Evolutionary conservation across 2,113 vertebrate species (phyloP), one percentile per base, ranked within the genome.

Genomic region (Sander vitreus): DNA sequence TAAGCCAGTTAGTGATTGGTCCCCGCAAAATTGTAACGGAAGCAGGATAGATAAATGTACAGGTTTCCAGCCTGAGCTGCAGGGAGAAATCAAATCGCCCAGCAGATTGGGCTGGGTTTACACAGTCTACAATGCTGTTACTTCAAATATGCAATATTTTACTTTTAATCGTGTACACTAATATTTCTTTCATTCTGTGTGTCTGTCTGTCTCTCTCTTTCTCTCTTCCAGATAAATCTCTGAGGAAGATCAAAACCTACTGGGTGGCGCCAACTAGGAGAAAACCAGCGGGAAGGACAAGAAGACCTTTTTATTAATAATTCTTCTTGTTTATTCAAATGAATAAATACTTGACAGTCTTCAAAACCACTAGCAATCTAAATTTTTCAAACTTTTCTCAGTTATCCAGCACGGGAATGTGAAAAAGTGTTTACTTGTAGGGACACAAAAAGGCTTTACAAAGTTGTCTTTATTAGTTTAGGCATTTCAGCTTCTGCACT

Each of bases 141-240:
- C 1, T 27, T 59, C 3, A 0, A 47, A 50, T 33, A 50, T 33
- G 18, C 1, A 45, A 21, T 36, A 12, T 36, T 21, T 43, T 16
- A 10, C 39, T 55, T 47, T 14, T 21, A 13, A 30, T 11, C 13
- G 12, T 27, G 12, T 15, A 23, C 16, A 18, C n/a, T n/a, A 6
- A 62, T 23, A 6, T 23, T 62, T 33, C 0, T 7, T 48, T 33
- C 9, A 16, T 55, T 65, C 10, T 50, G 39, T 39, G 36, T 39
- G 8, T 36, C 36, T 7, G 6, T 36, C 6, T 39, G 8, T 43
- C 19, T 36, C 12, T 69, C 10, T 67, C 19, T 36, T 1, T 33
- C 48, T 66, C 8, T 60, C 15, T 64, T 68, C 58, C 57, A 90
- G 88, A 54, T 25, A 62, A 1, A 36, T 21, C 6, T 55, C n/a